Percentiles rank a stretch among this genome's conserved stretches.
These are phyloP conservation scores for Petrocephalus schoutedeni DNA, from an alignment of 2,797 vertebrate species.

Conservation along the genomic window DNA sequence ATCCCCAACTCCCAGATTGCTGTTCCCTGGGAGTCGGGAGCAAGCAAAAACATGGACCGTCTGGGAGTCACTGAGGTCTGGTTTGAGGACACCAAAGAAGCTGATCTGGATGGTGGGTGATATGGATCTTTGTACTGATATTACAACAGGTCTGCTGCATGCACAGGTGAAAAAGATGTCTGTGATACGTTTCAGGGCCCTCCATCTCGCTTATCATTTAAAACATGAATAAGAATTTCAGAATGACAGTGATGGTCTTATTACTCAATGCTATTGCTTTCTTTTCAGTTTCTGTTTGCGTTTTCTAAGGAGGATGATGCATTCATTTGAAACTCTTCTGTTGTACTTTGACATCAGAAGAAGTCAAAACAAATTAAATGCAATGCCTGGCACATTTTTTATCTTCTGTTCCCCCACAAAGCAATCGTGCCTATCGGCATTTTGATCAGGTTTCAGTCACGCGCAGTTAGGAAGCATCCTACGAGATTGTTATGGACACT, in stretches of 20 bases:
- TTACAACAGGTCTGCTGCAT: constrained; percentile 39
- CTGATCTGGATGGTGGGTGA: constrained; percentile 62
- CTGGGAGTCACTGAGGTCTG: too few relatives aligned
- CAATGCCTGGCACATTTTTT: constrained; percentile 46
- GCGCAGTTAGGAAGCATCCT: constrained; percentile 59
- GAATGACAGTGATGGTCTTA: constrained; percentile 37
- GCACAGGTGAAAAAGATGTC: constrained; percentile 27
- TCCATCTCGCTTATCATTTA: constrained; percentile 36
- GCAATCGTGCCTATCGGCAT: constrained; percentile 54
- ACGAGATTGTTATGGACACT: constrained; percentile 52
- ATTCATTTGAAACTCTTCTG: constrained; percentile 47
- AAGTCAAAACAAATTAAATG: constrained; percentile 61
- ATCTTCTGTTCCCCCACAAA: constrained; percentile 37
- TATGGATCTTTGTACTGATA: constrained; percentile 30
- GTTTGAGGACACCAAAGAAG: constrained; percentile 42
- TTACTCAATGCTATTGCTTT: constrained; percentile 25
- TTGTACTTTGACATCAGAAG: constrained; percentile 54
- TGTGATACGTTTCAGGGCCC: constrained; percentile 39
- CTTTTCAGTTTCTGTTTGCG: constrained; percentile 17
- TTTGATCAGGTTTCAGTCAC: constrained; percentile 51
- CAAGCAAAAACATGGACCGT: too few relatives aligned
- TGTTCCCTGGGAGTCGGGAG: neutral
- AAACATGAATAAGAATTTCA: constrained; percentile 43
- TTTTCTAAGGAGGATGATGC: constrained; percentile 34
- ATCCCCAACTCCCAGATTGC: neutral